phyloP scores from a whole-genome alignment of 1,140 invertebrate genomes.

The Euwallacea similis region DNA sequence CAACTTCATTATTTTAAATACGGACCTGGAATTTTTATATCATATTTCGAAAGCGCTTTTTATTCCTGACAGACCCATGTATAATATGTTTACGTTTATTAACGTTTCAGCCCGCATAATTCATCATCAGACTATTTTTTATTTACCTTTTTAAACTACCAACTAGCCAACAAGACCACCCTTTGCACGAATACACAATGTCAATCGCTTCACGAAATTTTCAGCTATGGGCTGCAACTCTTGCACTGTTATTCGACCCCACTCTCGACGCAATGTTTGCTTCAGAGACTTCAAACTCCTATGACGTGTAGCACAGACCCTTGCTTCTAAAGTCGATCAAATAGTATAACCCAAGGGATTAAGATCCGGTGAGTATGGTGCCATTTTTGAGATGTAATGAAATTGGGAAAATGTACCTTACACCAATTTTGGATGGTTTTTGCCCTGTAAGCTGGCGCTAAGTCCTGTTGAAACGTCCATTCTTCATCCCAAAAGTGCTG shows the following conservation, averaged over 20 bases:
- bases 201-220: background rate
- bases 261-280: background rate
- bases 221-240: background rate
- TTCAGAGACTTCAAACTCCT: background rate
- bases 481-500: slow-evolving; percentile 13
- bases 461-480: slow-evolving; percentile 21
- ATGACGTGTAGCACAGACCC: background rate
- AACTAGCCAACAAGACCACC: background rate
- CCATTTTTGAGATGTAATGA: background rate
- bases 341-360: background rate
- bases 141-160: too few relatives aligned
- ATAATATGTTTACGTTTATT: too few relatives aligned
- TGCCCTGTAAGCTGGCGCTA: slow-evolving; percentile 14
- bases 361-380: background rate
- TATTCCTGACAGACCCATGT: too few relatives aligned
- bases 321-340: background rate
- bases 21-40: too few relatives aligned
- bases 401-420: too few relatives aligned
- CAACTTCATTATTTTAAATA: too few relatives aligned
- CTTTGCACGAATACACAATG: slow-evolving; percentile 1
- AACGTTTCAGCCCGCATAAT: too few relatives aligned
- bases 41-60: too few relatives aligned
- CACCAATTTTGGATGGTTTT: too few relatives aligned
- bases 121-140: too few relatives aligned
- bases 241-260: background rate